A percentile compares a stretch with the other conserved stretches of the same genome.
Evolutionary conservation across 1,140 invertebrate genomes (phyloP).

Genomic region (Drosophila pseudoananassae): DNA sequence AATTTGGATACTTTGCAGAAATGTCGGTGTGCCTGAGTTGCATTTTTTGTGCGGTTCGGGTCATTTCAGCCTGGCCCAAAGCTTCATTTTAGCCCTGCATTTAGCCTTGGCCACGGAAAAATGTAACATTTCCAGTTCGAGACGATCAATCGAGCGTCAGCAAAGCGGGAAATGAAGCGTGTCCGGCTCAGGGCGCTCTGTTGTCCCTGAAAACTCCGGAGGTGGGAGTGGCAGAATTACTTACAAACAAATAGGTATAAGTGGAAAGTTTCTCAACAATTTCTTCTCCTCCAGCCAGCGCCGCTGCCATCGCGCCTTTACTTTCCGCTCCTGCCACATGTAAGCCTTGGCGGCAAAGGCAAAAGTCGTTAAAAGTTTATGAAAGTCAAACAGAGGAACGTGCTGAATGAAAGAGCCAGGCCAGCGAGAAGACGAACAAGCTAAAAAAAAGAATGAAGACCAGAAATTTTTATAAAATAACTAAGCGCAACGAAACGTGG

Average conservation of each 20-base stretch:
- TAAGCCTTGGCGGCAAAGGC: constrained; percentile 71
- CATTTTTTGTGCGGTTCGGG: not conserved
- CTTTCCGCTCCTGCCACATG: constrained; percentile 55
- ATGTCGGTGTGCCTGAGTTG: constrained; percentile 33
- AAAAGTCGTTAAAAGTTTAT: constrained; percentile 84
- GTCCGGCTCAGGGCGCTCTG: constrained; percentile 46
- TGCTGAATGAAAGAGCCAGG: constrained; percentile 44
- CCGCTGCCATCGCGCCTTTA: constrained; percentile 9
- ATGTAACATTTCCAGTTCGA: not conserved
- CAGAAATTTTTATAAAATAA: constrained; percentile 70
- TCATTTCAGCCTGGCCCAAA: not conserved
- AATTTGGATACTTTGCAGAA: constrained; percentile 43
- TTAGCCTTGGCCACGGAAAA: constrained; percentile 13
- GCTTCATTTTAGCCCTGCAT: constrained; percentile 20
- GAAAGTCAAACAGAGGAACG: constrained; percentile 82
- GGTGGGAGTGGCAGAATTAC: constrained; percentile 57
- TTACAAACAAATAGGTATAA: constrained; percentile 61
- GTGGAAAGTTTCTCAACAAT: constrained; percentile 72
- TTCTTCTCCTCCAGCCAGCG: constrained; percentile 17
- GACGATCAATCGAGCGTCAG: constrained; percentile 54
- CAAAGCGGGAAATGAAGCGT: constrained; percentile 33
- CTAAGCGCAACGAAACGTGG: constrained; percentile 79
- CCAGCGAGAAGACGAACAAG: constrained; percentile 29
- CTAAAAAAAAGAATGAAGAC: constrained; percentile 31
- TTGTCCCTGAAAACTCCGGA: constrained; percentile 6